Evolutionary conservation across 2,797 vertebrate genomes (phyloP), one percentile per base, ranked within the genome.

Genomic region (Myotis daubentonii): DNA sequence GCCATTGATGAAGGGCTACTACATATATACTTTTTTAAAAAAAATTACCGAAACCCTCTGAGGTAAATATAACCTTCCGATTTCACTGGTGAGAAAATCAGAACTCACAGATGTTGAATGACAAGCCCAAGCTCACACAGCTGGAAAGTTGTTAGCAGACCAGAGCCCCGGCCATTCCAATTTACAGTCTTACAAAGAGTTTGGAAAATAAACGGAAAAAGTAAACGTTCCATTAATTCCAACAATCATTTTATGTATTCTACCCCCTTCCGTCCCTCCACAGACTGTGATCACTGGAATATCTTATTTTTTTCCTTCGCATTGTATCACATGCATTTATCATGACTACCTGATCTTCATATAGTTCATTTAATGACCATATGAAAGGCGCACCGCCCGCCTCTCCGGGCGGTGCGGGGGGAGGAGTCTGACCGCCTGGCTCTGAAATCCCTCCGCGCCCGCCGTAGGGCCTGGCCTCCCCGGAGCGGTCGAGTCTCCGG

Each of bases 171-270:
- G 38, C 66, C 44, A 47, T 90, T 95, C 20, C 23, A 49, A 87
- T 38, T 38, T 51, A 33, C 87, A 92, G 30, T 36, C 55, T 74
- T 84, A 38, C 0, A 80, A 76, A 66, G 25, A 76, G 33, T 62
- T 75, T 93, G 22, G 65, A 76, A 87, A 94, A 55, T 16, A 75
- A 87, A 83, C 22, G 15, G 36, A 70, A 83, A 78, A 57, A 22
- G 9, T 57, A 74, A 84, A 81, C 76, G 62, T 95, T 87, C 51
- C 53, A 91, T n/a, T 57, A 79, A 91, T 25, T 36, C 30, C 38
- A 88, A 65, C 16, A 60, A 83, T 25, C 12, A 80, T 68, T 51
- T 55, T 23, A 41, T 55, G 4, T 53, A n/a, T 72, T 80, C 13
- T 71, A 44, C 41, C 20, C 12, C 15, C 6, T 33, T 49, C 23